These are phyloP conservation scores for Linnaemya tessellans DNA, from an alignment of 2,888 invertebrate genomes.

Conservation along the genomic window DNA sequence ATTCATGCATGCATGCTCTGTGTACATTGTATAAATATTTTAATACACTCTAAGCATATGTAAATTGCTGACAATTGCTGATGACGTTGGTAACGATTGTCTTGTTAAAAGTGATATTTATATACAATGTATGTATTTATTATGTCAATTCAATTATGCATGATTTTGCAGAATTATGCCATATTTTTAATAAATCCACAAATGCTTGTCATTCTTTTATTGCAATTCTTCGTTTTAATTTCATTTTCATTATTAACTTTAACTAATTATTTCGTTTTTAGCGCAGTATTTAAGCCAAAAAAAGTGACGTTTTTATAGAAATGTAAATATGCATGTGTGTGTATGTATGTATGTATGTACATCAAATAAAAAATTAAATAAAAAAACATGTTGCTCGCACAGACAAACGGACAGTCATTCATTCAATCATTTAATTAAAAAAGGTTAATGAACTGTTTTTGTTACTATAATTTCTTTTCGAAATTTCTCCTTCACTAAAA, in stretches of 20 bases:
- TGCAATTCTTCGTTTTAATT: conserved; percentile 18
- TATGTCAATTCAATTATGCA: conserved; percentile 36
- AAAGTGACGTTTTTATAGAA: not conserved
- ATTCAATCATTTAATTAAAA: conserved; percentile 37
- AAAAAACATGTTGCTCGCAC: conserved; percentile 11
- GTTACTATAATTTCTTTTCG: conserved; percentile 52
- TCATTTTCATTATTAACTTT: conserved; percentile 34
- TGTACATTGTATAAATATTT: not conserved
- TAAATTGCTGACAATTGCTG: conserved; percentile 42
- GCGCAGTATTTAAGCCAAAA: not conserved
- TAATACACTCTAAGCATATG: conserved; percentile 59
- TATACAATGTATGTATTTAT: conserved; percentile 3
- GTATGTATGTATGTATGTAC: not conserved
- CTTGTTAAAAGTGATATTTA: conserved; percentile 1
- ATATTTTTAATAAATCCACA: conserved; percentile 3
- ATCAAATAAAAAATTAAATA: conserved; percentile 18
- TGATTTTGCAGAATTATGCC: conserved; percentile 20
- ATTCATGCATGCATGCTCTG: not conserved
- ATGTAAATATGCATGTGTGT: not conserved
- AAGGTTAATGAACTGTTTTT: conserved; percentile 59
- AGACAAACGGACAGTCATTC: conserved; percentile 19
- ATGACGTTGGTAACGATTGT: not conserved
- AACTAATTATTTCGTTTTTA: conserved; percentile 3
- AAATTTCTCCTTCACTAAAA: conserved; percentile 64
- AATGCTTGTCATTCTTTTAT: conserved; percentile 4